Evolutionary conservation across 2,113 vertebrate genomes (phyloP), one percentile per base, ranked within the genome.

Genomic region (Odontesthes bonariensis): DNA sequence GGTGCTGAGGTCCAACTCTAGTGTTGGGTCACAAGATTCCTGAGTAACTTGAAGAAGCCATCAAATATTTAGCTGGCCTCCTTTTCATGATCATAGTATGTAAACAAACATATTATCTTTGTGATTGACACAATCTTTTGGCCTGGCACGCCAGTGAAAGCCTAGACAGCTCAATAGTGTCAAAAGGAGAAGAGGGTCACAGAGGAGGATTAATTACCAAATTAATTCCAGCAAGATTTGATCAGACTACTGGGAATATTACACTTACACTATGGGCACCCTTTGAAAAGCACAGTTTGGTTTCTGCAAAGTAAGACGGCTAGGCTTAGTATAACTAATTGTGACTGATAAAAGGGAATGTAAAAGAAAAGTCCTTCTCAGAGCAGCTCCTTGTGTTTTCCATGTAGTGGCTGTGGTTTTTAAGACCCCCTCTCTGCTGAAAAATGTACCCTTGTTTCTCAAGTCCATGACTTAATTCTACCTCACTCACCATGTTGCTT

Each of bases 41-140:
- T 85, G 76, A 82, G 93, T 93, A 93, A 94, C 90, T 85, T 54
- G 89, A 94, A 91, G 87, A 90, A 80, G 88, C 76, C 76, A 93
- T 93, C 42, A 93, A 94, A 92, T 92, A 93, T 94, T 92, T 86
- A 94, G 40, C 68, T 69, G 83, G 73, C 81, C 83, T 89, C 80
- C 85, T 92, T 92, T 91, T 93, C 87, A 88, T 90, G 88, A 92
- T 82, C 85, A 86, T 31, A 66, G 85, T 73, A 89, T 92, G 92
- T 93, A 94, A 93, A 91, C 92, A 92, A 90, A 87, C 88, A 86
- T 91, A 86, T 93, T 92, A 86, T 91, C 84, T 80, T 69, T 86
- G 84, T 82, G 82, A 88, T 64, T 88, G 91, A 91, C 79, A 89
- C 32, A 22, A 87, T 85, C 89, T 73, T 58, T 49, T 49, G 57